A percentile compares a stretch with the other conserved stretches of the same genome.
These are phyloP conservation scores for Argyra leucocephala DNA, from an alignment of 2,888 invertebrate genomes.

Conservation along the genomic window DNA sequence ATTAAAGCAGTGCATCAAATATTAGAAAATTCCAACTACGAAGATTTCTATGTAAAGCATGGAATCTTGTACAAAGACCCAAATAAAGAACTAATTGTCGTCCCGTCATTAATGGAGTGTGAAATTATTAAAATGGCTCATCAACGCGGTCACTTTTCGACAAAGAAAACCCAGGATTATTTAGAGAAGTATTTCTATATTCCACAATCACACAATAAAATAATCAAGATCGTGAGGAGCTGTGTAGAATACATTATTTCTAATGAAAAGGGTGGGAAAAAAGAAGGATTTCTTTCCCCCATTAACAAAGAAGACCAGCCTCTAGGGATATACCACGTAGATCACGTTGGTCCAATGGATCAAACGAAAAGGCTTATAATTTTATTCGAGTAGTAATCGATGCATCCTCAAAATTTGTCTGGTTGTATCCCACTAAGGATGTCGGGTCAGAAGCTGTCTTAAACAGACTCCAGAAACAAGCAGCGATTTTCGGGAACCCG, in stretches of 20 bases:
- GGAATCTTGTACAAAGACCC: constrained; percentile 20
- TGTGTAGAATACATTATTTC: constrained; percentile 22
- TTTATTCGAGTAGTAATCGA: constrained; percentile 33
- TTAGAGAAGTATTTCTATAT: constrained; percentile 30
- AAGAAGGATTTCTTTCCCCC: constrained; percentile 31
- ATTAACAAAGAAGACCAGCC: constrained; percentile 33
- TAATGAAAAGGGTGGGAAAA: constrained; percentile 29
- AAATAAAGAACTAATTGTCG: constrained; percentile 26
- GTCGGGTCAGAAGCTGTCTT: constrained; percentile 30
- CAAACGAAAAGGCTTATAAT: constrained; percentile 31
- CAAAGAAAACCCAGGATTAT: constrained; percentile 27
- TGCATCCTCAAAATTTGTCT: constrained; percentile 33
- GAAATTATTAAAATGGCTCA: constrained; percentile 35
- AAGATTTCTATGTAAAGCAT: constrained; percentile 20
- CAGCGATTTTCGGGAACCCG: constrained; percentile 21
- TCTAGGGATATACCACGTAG: constrained; percentile 31
- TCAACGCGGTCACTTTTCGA: constrained; percentile 34
- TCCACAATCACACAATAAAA: constrained; percentile 15
- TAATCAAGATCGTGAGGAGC: constrained; percentile 13
- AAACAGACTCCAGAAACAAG: constrained; percentile 24
- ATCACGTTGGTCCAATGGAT: constrained; percentile 34
- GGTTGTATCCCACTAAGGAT: constrained; percentile 33
- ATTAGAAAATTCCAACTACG: constrained; percentile 15
- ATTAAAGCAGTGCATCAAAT: constrained; percentile 19
- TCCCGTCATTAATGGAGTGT: constrained; percentile 31